Conservation (phyloP, 1,140 invertebrate species). For the Coenobita brevimanus region DNA sequence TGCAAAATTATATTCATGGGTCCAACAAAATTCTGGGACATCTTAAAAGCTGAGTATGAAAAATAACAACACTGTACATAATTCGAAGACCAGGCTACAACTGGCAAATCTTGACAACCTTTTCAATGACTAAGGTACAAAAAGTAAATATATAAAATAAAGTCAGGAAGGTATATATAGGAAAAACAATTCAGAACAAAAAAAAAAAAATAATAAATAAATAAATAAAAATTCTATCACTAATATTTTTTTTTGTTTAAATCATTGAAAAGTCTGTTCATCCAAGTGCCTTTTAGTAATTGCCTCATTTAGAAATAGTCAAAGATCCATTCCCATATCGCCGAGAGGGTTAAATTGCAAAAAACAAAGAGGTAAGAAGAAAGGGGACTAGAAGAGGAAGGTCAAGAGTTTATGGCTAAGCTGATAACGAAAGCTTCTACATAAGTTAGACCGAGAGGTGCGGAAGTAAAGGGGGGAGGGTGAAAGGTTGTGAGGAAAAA, state of each 20-base stretch:
- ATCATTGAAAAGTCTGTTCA: conserved; percentile 38
- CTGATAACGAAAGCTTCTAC: no score
- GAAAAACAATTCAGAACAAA: no score
- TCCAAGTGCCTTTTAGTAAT: not conserved
- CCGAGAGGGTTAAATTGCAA: conserved; percentile 37
- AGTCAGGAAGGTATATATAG: no score
- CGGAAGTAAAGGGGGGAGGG: not conserved
- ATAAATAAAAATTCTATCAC: not conserved
- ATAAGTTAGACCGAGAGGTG: no score
- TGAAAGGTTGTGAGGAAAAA: not conserved
- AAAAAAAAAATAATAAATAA: no score
- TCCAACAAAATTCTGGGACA: no score
- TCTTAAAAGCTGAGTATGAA: not conserved
- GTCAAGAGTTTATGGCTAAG: no score
- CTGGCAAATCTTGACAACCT: conserved; percentile 12
- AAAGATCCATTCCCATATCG: conserved; percentile 58
- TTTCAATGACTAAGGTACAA: conserved; percentile 44
- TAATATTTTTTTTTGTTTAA: conserved; percentile 14
- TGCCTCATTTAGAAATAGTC: not conserved
- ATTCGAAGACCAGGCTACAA: not conserved
- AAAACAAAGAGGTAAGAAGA: not conserved
- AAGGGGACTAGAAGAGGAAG: not conserved
- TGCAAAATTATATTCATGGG: no score
- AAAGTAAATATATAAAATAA: not conserved
- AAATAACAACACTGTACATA: not conserved